Conservation (phyloP, 2,888 invertebrate genomes). For the Sarcophaga subvicina region DNA sequence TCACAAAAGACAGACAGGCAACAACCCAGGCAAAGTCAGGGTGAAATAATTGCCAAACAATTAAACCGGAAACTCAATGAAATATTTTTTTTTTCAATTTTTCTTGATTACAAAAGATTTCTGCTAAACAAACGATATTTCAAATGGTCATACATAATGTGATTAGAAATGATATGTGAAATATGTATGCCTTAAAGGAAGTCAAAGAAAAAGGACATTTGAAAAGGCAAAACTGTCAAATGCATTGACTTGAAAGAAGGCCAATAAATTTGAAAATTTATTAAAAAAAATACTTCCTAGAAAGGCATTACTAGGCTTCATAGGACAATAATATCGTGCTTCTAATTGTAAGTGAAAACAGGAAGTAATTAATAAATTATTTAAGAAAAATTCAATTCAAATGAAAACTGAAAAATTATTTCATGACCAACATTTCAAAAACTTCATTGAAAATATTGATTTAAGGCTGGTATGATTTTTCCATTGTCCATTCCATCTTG, state of each 20-base stretch:
- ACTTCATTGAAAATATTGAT: too few relatives aligned
- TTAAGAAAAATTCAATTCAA: too few relatives aligned
- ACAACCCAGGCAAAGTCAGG: conserved; percentile 37
- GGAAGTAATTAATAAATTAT: too few relatives aligned
- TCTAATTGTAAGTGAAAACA: too few relatives aligned
- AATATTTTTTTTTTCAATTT: conserved; percentile 30
- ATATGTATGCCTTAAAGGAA: conserved; percentile 14
- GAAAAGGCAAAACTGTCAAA: conserved; percentile 31
- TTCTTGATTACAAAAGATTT: not conserved
- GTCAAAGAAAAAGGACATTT: not conserved
- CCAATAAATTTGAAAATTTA: too few relatives aligned
- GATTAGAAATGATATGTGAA: conserved; percentile 46
- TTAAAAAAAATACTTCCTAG: too few relatives aligned
- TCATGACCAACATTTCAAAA: too few relatives aligned
- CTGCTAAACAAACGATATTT: conserved; percentile 18
- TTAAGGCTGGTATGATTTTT: too few relatives aligned
- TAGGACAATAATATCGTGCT: too few relatives aligned
- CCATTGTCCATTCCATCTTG: too few relatives aligned
- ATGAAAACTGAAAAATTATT: too few relatives aligned
- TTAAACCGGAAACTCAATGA: conserved; percentile 62
- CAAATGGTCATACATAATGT: conserved; percentile 60
- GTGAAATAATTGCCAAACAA: conserved; percentile 48
- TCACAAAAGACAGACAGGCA: conserved; percentile 5
- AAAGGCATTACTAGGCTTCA: too few relatives aligned
- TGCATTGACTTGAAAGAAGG: not conserved